Evolutionary conservation across 1,140 invertebrate genomes (phyloP).

Genomic region (Linepithema humile): DNA sequence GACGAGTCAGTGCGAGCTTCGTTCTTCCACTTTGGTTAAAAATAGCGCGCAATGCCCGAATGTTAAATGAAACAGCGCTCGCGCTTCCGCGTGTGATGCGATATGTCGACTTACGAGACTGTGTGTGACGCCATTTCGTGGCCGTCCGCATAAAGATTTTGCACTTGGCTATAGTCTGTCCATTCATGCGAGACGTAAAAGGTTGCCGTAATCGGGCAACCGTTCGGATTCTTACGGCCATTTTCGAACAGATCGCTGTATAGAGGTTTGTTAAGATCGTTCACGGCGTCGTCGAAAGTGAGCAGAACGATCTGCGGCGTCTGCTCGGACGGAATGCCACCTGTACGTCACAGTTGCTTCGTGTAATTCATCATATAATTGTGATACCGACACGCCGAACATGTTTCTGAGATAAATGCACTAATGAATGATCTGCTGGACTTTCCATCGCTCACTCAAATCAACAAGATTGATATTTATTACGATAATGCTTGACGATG

Average conservation of each 20-base stretch:
- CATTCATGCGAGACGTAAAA: slow-evolving; percentile 99
- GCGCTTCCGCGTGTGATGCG: neutral
- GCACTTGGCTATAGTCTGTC: slow-evolving; percentile 98
- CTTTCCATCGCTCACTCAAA: neutral
- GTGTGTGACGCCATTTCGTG: slow-evolving; percentile 99
- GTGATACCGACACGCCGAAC: neutral
- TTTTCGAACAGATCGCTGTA: slow-evolving; percentile 96
- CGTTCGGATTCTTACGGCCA: slow-evolving; percentile 96
- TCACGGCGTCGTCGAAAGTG: slow-evolving; percentile 97
- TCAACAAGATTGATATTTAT: neutral
- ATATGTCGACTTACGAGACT: slow-evolving; percentile 95
- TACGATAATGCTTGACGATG: neutral
- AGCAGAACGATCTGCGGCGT: slow-evolving; percentile 96
- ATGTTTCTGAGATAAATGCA: neutral
- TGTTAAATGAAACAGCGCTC: slow-evolving; percentile 23
- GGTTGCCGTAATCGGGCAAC: slow-evolving; percentile 97
- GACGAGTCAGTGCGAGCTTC: slow-evolving; percentile 53
- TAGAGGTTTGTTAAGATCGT: slow-evolving; percentile 96
- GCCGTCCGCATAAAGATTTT: slow-evolving; percentile 96
- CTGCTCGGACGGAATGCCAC: slow-evolving; percentile 91
- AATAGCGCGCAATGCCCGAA: neutral
- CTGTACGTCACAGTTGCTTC: slow-evolving; percentile 80
- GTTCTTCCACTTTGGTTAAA: slow-evolving; percentile 26
- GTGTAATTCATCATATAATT: neutral
- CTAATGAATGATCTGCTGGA: neutral